Percentiles rank a stretch among this genome's conserved stretches.
Conservation (phyloP, 2,888 invertebrate genomes). For the Sabatieria punctata region DNA sequence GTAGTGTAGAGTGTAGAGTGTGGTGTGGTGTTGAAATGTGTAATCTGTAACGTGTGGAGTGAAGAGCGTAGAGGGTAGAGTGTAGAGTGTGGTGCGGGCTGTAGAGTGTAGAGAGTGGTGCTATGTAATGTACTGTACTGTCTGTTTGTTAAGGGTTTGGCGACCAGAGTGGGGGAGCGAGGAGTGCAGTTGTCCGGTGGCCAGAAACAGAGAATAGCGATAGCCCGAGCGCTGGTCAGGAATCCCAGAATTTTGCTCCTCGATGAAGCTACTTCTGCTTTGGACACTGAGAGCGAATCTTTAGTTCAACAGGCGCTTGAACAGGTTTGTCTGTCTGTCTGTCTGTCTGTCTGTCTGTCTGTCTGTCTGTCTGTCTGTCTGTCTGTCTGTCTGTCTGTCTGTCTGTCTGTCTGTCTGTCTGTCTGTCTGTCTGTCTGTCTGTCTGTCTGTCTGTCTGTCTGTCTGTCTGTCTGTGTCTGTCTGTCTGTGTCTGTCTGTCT, state of each 20-base stretch:
- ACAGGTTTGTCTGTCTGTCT: constrained; percentile 10
- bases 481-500: constrained; percentile 2
- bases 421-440: constrained; percentile 11
- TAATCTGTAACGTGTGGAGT: too few species aligned
- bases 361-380: constrained; percentile 11
- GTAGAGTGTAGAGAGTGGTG: too few species aligned
- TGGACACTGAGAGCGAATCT: constrained; percentile 33
- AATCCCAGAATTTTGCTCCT: constrained; percentile 32
- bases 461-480: constrained; percentile 1
- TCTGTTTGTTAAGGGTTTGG: constrained; percentile 6
- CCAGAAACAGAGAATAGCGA: constrained; percentile 33
- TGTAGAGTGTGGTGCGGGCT: too few species aligned
- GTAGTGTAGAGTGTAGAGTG: too few species aligned
- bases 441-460: constrained; percentile 10
- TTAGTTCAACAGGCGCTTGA: constrained; percentile 28
- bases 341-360: too few species aligned
- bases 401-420: constrained; percentile 7
- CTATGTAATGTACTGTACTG: too few species aligned
- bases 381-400: constrained; percentile 7
- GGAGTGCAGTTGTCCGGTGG: constrained; percentile 33
- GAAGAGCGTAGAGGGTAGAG: too few species aligned
- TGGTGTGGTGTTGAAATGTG: too few species aligned
- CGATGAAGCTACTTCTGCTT: constrained; percentile 34
- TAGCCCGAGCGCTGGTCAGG: constrained; percentile 28
- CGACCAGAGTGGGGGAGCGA: constrained; percentile 30